Evolutionary conservation across 2,113 vertebrate genomes (phyloP).

Genomic region (Eolophus roseicapilla): DNA sequence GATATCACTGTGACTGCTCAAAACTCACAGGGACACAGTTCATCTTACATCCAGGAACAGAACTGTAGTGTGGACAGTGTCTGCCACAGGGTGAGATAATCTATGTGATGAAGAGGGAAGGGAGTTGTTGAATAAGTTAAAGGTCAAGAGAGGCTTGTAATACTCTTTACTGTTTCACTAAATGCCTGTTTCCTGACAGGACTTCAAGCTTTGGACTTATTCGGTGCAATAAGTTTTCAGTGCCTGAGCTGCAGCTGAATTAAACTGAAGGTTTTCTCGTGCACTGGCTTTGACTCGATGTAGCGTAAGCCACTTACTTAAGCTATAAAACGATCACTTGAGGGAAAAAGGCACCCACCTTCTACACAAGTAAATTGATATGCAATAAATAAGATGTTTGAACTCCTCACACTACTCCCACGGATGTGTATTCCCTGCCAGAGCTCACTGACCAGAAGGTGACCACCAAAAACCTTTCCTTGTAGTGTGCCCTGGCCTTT

Average conservation of each 20-base stretch:
- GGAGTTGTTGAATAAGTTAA: background rate
- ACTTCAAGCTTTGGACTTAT: background rate
- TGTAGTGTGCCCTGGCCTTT: background rate
- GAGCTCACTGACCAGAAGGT: background rate
- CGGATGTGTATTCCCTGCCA: background rate
- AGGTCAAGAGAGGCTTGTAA: background rate
- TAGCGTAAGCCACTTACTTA: background rate
- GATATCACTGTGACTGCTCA: background rate
- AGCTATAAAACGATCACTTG: background rate
- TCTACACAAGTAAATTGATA: background rate
- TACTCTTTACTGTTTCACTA: background rate
- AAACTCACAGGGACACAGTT: background rate
- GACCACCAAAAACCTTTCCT: background rate
- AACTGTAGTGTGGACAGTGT: background rate
- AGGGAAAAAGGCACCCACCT: background rate
- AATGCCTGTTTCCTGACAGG: background rate
- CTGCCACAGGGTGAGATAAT: background rate
- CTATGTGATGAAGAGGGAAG: background rate
- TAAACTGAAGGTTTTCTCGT: background rate
- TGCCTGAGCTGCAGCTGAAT: background rate
- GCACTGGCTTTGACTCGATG: background rate
- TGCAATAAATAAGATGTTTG: background rate
- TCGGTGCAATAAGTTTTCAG: background rate
- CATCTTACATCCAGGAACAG: background rate
- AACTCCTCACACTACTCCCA: background rate